phyloP scores from a whole-genome alignment of 2,113 vertebrate genomes.

The Pangasianodon gigas region DNA sequence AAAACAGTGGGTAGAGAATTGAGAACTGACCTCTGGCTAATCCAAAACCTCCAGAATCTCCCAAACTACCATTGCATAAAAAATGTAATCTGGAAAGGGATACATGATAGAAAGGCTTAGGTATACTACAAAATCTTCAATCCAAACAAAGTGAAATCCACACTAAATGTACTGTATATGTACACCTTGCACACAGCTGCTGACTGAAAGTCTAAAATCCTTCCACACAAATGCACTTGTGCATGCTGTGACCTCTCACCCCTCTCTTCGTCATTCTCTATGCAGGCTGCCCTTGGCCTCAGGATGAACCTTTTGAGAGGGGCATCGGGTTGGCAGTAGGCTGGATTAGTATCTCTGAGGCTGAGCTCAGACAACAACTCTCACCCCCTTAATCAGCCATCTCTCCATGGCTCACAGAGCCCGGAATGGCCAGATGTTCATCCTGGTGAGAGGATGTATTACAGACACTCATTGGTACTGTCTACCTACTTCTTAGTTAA shows the following conservation, averaged over 20 bases:
- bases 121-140: neutral
- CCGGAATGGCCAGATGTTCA: constrained; percentile 54
- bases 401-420: constrained; percentile 58
- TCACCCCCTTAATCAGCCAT: constrained; percentile 58
- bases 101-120: neutral
- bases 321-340: constrained; percentile 67
- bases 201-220: neutral
- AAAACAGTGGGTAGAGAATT: neutral
- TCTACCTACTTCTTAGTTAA: neutral
- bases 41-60: neutral
- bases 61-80: neutral
- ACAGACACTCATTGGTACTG: neutral
- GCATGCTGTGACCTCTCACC: constrained; percentile 13
- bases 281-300: constrained; percentile 73
- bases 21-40: constrained; percentile 15
- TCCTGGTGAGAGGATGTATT: neutral
- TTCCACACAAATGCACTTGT: constrained; percentile 31
- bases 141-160: neutral
- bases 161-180: neutral
- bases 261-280: constrained; percentile 52
- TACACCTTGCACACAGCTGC: neutral
- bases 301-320: constrained; percentile 71
- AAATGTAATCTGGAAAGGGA: neutral
- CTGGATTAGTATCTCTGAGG: constrained; percentile 65
- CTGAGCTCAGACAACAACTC: constrained; percentile 36